Conservation (phyloP, 2,888 invertebrate species). For the Netelia melanura region DNA sequence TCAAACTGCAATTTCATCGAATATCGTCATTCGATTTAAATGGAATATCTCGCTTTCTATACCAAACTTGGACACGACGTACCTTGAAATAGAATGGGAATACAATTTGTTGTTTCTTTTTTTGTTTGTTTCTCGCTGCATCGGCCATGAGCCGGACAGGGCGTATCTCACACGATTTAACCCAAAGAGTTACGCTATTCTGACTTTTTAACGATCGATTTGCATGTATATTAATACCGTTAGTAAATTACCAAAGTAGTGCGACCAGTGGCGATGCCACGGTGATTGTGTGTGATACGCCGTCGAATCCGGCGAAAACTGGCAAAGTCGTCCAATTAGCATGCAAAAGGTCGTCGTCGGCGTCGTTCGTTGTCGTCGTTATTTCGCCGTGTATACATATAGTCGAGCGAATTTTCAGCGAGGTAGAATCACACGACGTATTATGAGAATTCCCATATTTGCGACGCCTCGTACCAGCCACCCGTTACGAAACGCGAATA, state of each 20-base stretch:
- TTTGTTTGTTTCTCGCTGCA: not conserved
- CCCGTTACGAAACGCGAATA: constrained; percentile 35
- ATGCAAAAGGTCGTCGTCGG: constrained; percentile 60
- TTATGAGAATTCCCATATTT: constrained; percentile 50
- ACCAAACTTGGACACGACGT: no score
- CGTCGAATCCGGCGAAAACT: constrained; percentile 40
- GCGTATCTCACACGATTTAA: not conserved
- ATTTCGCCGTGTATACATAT: not conserved
- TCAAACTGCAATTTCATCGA: no score
- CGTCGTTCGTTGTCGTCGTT: constrained; percentile 20
- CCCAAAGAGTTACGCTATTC: constrained; percentile 14
- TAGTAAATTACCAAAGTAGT: constrained; percentile 60
- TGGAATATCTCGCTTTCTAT: no score
- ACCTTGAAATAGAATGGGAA: not conserved
- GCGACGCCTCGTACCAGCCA: constrained; percentile 28
- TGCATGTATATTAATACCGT: constrained; percentile 49
- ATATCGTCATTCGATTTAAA: no score
- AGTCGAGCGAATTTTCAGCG: constrained; percentile 38
- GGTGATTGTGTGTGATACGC: constrained; percentile 33
- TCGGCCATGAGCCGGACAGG: not conserved
- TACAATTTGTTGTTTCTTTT: no score
- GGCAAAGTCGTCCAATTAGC: constrained; percentile 56
- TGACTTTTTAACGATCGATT: constrained; percentile 18
- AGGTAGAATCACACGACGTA: no score
- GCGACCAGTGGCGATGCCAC: constrained; percentile 22